Conservation (phyloP, 2,888 invertebrate species). For the Eupithecia subumbrata region DNA sequence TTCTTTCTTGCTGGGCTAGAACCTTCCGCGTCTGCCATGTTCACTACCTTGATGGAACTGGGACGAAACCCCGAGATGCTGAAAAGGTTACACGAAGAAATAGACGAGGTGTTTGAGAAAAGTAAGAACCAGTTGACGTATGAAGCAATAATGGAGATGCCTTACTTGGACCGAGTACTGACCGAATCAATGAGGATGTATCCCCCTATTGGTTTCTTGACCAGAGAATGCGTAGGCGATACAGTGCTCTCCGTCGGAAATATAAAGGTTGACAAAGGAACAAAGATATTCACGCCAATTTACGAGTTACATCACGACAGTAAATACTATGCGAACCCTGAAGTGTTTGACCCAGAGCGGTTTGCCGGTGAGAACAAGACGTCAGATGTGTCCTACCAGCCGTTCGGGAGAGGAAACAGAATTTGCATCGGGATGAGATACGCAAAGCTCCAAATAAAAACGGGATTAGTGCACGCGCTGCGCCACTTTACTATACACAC, state of each 20-base stretch:
- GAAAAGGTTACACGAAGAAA: conserved; percentile 61
- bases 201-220: conserved; percentile 61
- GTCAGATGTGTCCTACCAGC: conserved; percentile 62
- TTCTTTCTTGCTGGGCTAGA: conserved; percentile 73
- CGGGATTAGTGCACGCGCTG: conserved; percentile 55
- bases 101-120: conserved; percentile 51
- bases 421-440: conserved; percentile 71
- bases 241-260: conserved; percentile 64
- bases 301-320: conserved; percentile 71
- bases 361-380: conserved; percentile 54
- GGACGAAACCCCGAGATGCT: conserved; percentile 63
- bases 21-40: conserved; percentile 63
- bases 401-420: conserved; percentile 76
- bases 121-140: conserved; percentile 32
- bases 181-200: conserved; percentile 60
- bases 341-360: conserved; percentile 72
- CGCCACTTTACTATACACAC: conserved; percentile 55
- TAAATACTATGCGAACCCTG: conserved; percentile 71
- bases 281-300: conserved; percentile 59
- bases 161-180: conserved; percentile 42
- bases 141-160: conserved; percentile 36
- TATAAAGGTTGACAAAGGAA: conserved; percentile 61
- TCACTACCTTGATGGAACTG: conserved; percentile 59
- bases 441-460: conserved; percentile 57
- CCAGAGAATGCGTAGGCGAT: conserved; percentile 56